Evolutionary conservation across 2,888 invertebrate genomes (phyloP), one percentile per base, ranked within the genome.

Genomic region (Drosophila cognata): DNA sequence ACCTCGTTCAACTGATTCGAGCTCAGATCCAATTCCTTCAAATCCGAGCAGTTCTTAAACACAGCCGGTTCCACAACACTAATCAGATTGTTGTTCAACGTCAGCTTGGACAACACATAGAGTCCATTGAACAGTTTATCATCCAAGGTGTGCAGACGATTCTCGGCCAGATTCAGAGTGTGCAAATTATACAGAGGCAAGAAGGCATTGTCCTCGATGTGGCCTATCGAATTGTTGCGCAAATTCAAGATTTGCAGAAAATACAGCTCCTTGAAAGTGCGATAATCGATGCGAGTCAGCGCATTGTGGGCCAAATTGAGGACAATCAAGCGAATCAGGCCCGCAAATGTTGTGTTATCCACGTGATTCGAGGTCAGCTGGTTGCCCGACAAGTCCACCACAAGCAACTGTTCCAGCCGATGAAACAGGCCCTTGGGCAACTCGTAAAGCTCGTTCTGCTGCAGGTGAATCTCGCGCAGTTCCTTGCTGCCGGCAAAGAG

Each of bases 11-110:
- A 94, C 87, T 97, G 96, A 94, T 98, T 98, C 28, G 97, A 97
- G 92, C 97, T 97, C 65, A 98, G 94, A 93, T 98, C 98, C 62
- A 98, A 94, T 92, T 98, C 98, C 94, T 97, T 97, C 33, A 98
- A 94, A 88, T 97, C 97, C 3, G 96, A 97, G 91, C 97, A 98
- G 93, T 98, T 98, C 92, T 96, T 96, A 90, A 98, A 97, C 36
- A 97, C 96, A 91, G 96, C 95, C 36, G 95, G 94, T 91, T 97
- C 97, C 81, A 97, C 95, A 85, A 95, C 96, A 74, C 96, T 95
- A 63, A 98, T 95, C 81, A 96, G 94, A 94, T 98, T 98, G 89
- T 97, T 97, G 90, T 97, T 97, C 33, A 98, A 94, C 41, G 97
- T 97, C 68, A 98, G 94, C 93, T 97, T 97, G 88, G 96, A 97